phyloP scores from a whole-genome alignment of 2,797 vertebrate genomes.

The Lophius americanus region DNA sequence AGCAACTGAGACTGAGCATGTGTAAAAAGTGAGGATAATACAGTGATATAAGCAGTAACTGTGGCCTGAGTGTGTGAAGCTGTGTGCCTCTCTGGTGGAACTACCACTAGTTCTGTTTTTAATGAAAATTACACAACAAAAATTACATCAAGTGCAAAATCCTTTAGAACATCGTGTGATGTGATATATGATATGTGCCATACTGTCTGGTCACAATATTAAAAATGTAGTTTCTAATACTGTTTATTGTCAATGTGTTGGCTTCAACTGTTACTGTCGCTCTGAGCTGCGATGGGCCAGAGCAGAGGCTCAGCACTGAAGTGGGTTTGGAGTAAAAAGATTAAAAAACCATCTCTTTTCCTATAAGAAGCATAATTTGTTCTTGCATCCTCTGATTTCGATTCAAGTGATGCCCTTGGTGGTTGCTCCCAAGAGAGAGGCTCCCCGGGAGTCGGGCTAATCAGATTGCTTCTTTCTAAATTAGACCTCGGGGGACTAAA shows the following conservation, averaged over 20 bases:
- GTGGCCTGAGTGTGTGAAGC: no score
- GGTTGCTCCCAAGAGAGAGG: constrained; percentile 59
- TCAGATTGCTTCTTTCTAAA: constrained; percentile 74
- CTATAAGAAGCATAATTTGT: constrained; percentile 58
- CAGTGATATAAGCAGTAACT: no score
- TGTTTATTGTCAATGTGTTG: not conserved
- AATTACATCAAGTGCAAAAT: no score
- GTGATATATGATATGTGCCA: no score
- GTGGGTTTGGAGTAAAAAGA: constrained; percentile 38
- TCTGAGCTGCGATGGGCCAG: constrained; percentile 27
- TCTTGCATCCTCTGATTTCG: constrained; percentile 59
- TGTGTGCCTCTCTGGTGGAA: no score
- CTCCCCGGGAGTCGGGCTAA: constrained; percentile 65
- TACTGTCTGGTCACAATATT: no score
- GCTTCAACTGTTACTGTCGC: constrained; percentile 14
- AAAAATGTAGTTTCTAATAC: no score
- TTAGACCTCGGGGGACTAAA: constrained; percentile 73
- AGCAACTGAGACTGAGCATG: no score
- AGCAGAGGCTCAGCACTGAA: constrained; percentile 33
- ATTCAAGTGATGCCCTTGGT: constrained; percentile 70
- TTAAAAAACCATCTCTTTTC: constrained; percentile 46
- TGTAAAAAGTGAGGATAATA: no score
- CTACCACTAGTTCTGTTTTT: no score
- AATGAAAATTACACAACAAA: no score
- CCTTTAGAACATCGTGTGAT: no score